Evolutionary conservation across 2,888 invertebrate species (phyloP).

Genomic region (Chromoteleia sp.): DNA sequence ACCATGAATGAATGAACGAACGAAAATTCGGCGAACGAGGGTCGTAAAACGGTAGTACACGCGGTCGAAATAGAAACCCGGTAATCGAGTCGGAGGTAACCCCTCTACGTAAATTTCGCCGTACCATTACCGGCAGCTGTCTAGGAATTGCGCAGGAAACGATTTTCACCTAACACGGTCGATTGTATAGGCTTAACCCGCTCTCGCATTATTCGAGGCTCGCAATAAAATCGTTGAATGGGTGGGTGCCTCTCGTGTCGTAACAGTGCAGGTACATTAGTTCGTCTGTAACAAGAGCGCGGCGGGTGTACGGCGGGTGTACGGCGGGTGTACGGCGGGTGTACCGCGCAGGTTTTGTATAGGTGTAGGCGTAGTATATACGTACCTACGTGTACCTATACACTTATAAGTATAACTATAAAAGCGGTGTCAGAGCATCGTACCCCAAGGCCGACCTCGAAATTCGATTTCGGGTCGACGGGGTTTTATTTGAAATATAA

Average conservation of each 20-base stretch:
- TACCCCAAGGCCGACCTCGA: constrained; percentile 24
- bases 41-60: constrained; percentile 56
- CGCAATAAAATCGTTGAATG: constrained; percentile 73
- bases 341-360: no score
- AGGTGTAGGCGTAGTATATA: no score
- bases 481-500: constrained; percentile 51
- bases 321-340: no score
- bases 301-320: no score
- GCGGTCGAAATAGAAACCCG: constrained; percentile 42
- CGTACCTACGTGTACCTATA: no score
- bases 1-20: constrained; percentile 63
- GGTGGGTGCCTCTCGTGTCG: constrained; percentile 54
- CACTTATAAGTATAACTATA: no score
- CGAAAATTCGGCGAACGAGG: constrained; percentile 56
- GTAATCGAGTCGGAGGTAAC: constrained; percentile 34
- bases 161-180: constrained; percentile 80
- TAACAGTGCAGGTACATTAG: constrained; percentile 66
- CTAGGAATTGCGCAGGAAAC: constrained; percentile 73
- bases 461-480: constrained; percentile 39
- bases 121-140: constrained; percentile 46
- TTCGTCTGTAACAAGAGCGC: constrained; percentile 50
- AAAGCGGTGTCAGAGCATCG: constrained; percentile 13
- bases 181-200: constrained; percentile 79
- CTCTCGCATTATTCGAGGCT: constrained; percentile 72
- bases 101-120: constrained; percentile 51